Evolutionary conservation across 2,888 invertebrate species (phyloP).

Genomic region (Macrophya annulata): DNA sequence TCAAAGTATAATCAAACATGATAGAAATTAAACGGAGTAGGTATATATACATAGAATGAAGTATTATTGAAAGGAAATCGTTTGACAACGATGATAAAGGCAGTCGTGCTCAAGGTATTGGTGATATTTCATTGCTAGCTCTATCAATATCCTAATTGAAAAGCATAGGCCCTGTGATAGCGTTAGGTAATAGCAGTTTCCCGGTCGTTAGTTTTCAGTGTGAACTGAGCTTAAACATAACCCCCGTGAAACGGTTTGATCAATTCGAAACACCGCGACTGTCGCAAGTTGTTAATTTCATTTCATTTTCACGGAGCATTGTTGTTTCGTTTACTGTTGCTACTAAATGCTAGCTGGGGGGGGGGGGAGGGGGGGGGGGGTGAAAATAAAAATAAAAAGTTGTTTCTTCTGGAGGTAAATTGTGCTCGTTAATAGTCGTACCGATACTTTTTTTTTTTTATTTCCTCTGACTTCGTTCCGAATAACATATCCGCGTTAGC

Average conservation of each 20-base stretch:
- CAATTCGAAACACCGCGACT: conserved; percentile 16
- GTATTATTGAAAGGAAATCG: conserved; percentile 4
- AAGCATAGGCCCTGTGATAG: background rate
- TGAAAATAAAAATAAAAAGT: background rate
- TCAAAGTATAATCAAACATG: background rate
- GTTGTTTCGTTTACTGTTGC: background rate
- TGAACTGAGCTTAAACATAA: conserved; percentile 13
- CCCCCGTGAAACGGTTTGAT: conserved; percentile 9
- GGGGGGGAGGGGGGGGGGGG: too few relatives aligned
- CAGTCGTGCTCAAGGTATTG: background rate
- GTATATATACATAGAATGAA: background rate
- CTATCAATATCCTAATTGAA: conserved; percentile 36
- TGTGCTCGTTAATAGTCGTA: conserved; percentile 20
- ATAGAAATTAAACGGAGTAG: background rate
- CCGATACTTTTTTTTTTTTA: background rate
- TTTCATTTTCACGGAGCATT: conserved; percentile 17
- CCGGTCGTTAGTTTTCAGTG: background rate
- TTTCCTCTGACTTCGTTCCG: background rate
- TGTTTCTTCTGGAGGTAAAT: background rate
- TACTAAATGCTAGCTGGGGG: background rate
- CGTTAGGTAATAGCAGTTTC: background rate
- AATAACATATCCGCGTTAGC: conserved; percentile 2
- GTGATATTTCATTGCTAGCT: conserved; percentile 9
- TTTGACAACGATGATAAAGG: conserved; percentile 13
- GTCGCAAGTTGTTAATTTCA: background rate